These are phyloP conservation scores for Pyrgus malvae DNA, from an alignment of 2,888 invertebrate genomes.

Conservation along the genomic window DNA sequence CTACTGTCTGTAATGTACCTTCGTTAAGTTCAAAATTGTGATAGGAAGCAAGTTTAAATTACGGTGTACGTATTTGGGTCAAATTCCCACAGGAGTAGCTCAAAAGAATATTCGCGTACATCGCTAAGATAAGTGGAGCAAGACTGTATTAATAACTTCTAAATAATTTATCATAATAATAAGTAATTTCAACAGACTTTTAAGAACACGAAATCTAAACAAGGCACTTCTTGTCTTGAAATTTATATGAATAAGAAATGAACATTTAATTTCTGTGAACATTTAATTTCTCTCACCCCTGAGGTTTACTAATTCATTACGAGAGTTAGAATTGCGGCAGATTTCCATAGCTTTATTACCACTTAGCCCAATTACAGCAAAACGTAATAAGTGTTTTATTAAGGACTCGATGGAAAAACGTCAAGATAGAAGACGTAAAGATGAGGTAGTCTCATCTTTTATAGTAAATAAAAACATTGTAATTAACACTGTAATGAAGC, in stretches of 20 bases:
- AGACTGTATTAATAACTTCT: too few species aligned
- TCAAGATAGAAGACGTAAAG: not conserved
- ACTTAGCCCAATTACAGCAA: conserved; percentile 12
- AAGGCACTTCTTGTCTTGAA: not conserved
- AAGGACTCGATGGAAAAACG: not conserved
- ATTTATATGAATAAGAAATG: conserved; percentile 9
- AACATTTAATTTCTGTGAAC: conserved; percentile 14
- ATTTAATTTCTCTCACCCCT: conserved; percentile 10
- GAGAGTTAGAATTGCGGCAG: conserved; percentile 13
- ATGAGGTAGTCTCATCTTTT: too few species aligned
- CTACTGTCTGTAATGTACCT: too few species aligned
- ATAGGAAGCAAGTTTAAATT: not conserved
- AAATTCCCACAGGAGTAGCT: conserved; percentile 3
- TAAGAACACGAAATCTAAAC: conserved; percentile 4
- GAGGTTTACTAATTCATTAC: conserved; percentile 18
- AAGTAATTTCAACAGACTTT: too few species aligned
- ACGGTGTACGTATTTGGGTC: conserved; percentile 8
- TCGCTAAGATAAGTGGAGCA: conserved; percentile 4
- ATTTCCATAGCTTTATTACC: conserved; percentile 12
- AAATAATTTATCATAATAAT: too few species aligned
- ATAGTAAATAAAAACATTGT: too few species aligned
- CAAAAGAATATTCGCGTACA: not conserved
- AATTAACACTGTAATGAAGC: too few species aligned
- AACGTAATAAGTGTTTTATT: conserved; percentile 1
- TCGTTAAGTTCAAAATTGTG: not conserved